Base-by-base conservation (phyloP, 2,113 vertebrate genomes). In the Bos taurus region DNA sequence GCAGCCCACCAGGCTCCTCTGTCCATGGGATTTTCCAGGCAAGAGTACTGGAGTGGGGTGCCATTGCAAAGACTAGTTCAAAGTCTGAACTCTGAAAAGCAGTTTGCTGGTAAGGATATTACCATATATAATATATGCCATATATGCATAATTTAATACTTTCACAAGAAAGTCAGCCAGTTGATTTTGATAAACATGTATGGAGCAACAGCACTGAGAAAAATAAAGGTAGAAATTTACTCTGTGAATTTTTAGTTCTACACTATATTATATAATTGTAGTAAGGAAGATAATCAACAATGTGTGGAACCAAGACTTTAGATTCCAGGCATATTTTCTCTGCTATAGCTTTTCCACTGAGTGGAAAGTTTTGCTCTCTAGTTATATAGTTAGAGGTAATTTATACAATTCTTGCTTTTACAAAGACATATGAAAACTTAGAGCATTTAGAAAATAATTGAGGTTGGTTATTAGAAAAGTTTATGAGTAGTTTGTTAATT, bases 111-210 rank as follows among this genome's bases (percentile, higher is more conserved):
- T 96, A 1, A 94, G 97, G 48, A 90, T 90, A 88, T 3, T 92
- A 71, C n/a, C 67, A 74, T 74, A 23, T 74, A 74, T 6, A 40
- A 23, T 13, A 74, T 74, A 74, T 74, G 36, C 8, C 2, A 6
- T 92, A 7, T 46, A 5, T 57, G 77, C 92, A 25, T 89, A 54
- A 50, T 1, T 88, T 33, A 90, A 12, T 95, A 30, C 5, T 62
- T 97, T 98, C 96, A 97, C 95, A 97, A 89, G 74, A 95, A 97
- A 98, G 92, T 97, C 98, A 98, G 96, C 90, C 30, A 59, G 78
- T 86, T 56, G 46, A 30, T 97, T 98, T 98, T 98, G 92, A 94
- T 86, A 94, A 90, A 86, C 95, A 97, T 84, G 91, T 7, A 19
- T 90, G 82, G 94, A 81, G 15, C 48, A 98, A 43, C 77, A 98